A percentile compares a stretch with the other conserved stretches of the same genome.
Conservation (phyloP, 2,888 invertebrate species). For the Aleiodes alternator region DNA sequence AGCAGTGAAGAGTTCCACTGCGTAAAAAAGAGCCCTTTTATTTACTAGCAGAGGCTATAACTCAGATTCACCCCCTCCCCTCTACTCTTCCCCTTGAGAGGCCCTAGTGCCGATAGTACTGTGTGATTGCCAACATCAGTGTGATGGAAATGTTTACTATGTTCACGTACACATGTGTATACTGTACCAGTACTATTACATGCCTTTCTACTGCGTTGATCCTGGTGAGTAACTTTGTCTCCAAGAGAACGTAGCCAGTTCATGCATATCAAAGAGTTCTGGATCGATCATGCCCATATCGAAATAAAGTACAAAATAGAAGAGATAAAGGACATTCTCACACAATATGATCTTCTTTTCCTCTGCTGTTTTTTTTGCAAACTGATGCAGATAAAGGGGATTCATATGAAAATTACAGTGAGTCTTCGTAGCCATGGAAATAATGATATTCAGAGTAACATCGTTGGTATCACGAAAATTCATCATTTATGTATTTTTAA, state of each 20-base stretch:
- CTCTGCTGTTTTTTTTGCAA: no score
- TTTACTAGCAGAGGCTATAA: slow-evolving; percentile 56
- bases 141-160: slow-evolving; percentile 25
- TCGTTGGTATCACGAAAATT: neutral
- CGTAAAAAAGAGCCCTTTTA: slow-evolving; percentile 54
- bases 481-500: neutral
- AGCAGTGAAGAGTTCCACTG: slow-evolving; percentile 44
- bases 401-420: no score
- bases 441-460: neutral
- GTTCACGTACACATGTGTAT: neutral
- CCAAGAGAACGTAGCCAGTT: slow-evolving; percentile 13
- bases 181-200: slow-evolving; percentile 10
- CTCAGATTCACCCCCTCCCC: slow-evolving; percentile 48
- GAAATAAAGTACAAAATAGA: neutral
- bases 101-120: slow-evolving; percentile 1
- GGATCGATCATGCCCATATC: slow-evolving; percentile 27
- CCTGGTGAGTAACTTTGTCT: slow-evolving; percentile 14
- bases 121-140: slow-evolving; percentile 37
- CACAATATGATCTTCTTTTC: no score
- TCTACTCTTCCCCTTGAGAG: slow-evolving; percentile 12
- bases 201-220: slow-evolving; percentile 13
- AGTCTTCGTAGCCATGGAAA: no score
- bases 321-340: neutral
- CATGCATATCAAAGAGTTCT: slow-evolving; percentile 15
- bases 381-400: no score